phyloP scores from a whole-genome alignment of 1,140 invertebrate species.

The Lepidurus arcticus region DNA sequence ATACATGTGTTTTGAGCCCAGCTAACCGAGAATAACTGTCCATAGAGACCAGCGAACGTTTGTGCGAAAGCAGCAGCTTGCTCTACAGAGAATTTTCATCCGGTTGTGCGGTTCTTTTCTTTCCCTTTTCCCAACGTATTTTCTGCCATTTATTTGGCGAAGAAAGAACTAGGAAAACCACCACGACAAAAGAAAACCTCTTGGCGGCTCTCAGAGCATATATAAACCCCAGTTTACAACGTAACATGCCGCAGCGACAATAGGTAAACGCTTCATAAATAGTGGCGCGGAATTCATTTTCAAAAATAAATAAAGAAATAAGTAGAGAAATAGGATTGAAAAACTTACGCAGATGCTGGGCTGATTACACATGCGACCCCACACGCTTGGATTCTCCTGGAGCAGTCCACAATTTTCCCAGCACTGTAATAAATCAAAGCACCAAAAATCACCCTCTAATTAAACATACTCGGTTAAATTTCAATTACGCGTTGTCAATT shows the following conservation, averaged over 20 bases:
- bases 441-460: constrained; percentile 32
- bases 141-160: too few species aligned
- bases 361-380: constrained; percentile 38
- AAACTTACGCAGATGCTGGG: constrained; percentile 59
- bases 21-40: too few species aligned
- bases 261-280: not conserved
- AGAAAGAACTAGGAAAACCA: too few species aligned
- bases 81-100: too few species aligned
- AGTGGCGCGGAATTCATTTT: not conserved
- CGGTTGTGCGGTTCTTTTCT: too few species aligned
- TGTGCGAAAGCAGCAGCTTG: too few species aligned
- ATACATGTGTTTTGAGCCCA: too few species aligned
- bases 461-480: constrained; percentile 24
- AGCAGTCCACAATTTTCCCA: constrained; percentile 70
- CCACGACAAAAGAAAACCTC: not conserved
- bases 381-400: constrained; percentile 57
- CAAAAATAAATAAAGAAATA: not conserved
- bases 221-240: not conserved
- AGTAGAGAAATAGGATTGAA: constrained; percentile 28
- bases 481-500: constrained; percentile 24
- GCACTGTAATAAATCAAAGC: constrained; percentile 60
- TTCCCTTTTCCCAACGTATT: too few species aligned
- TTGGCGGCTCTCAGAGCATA: not conserved
- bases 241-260: not conserved
- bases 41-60: too few species aligned